phyloP scores from a whole-genome alignment of 2,113 vertebrate genomes.

The Albula glossodonta region DNA sequence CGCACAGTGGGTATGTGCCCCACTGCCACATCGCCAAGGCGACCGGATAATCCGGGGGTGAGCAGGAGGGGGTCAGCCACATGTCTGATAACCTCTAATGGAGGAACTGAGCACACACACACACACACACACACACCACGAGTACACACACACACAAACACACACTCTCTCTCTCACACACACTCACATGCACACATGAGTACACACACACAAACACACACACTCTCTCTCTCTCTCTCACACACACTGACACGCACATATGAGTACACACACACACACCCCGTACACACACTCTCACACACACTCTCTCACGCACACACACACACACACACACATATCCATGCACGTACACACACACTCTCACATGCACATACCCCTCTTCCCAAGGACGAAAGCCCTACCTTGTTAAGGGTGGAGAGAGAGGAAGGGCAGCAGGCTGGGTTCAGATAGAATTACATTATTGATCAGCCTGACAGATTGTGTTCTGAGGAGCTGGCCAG shows the following conservation, averaged over 20 bases:
- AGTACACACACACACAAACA: constrained; percentile 30
- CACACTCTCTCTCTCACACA: background rate
- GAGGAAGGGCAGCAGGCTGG: constrained; percentile 35
- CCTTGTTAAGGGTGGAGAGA: constrained; percentile 56
- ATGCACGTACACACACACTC: constrained; percentile 5
- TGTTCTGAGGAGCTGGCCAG: constrained; percentile 69
- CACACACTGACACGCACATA: constrained; percentile 17
- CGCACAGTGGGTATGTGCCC: constrained; percentile 37
- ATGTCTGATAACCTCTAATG: constrained; percentile 58
- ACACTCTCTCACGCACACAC: background rate
- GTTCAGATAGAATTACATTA: constrained; percentile 70
- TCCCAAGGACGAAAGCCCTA: constrained; percentile 62
- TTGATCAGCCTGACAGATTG: constrained; percentile 75
- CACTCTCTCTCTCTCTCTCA: background rate
- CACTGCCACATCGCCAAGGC: constrained; percentile 35
- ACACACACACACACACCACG: no score
- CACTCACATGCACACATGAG: constrained; percentile 35
- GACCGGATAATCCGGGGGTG: constrained; percentile 49
- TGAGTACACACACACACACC: background rate
- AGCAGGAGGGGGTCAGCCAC: constrained; percentile 52
- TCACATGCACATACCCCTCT: background rate
- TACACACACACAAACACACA: constrained; percentile 11
- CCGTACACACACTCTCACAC: constrained; percentile 15
- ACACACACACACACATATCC: background rate
- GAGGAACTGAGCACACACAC: constrained; percentile 50